These are phyloP conservation scores for Periophthalmodon schlosseri DNA, from an alignment of 2,113 vertebrate genomes.

Conservation along the genomic window DNA sequence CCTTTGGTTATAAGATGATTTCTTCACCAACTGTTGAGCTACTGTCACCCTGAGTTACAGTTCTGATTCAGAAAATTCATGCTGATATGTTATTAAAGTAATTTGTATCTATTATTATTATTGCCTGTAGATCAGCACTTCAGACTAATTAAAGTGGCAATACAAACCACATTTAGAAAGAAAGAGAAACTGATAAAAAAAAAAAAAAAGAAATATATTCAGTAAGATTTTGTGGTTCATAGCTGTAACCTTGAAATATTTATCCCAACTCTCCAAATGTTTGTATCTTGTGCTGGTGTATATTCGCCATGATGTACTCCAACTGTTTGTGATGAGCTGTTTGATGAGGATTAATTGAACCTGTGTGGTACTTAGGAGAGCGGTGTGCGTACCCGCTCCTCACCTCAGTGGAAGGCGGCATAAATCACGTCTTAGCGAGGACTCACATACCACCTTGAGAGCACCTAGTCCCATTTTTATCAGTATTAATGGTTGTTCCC, in stretches of 20 bases:
- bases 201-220: neutral
- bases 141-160: no score
- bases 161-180: no score
- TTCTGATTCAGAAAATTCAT: no score
- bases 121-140: no score
- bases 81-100: no score
- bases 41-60: no score
- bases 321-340: conserved; percentile 1
- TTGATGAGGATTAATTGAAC: conserved; percentile 4
- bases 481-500: conserved; percentile 83
- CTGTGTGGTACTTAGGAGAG: conserved; percentile 12
- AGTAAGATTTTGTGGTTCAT: neutral
- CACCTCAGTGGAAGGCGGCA: conserved; percentile 77
- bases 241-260: conserved; percentile 4
- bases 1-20: no score
- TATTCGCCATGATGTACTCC: neutral
- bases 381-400: conserved; percentile 18
- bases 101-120: no score
- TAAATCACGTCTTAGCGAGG: conserved; percentile 79
- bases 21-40: neutral
- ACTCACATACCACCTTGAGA: conserved; percentile 81
- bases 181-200: neutral
- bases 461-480: conserved; percentile 77
- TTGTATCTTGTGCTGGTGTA: neutral
- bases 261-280: neutral